A percentile compares a stretch with the other conserved stretches of the same genome.
Conservation (phyloP, 2,113 vertebrate species). For the Corythornis cristatus region DNA sequence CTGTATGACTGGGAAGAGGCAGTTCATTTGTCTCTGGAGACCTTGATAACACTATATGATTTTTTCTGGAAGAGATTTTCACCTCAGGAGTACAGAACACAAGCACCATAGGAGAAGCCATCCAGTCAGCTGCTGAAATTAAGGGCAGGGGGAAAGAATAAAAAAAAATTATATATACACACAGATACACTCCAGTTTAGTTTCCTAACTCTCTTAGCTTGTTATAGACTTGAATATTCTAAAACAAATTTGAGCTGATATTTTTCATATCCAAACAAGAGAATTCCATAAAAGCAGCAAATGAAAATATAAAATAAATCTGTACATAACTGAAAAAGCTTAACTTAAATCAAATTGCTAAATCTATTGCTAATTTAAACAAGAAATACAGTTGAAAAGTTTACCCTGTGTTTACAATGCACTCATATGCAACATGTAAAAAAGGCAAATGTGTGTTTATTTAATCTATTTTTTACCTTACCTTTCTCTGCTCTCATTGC, state of each 20-base stretch:
- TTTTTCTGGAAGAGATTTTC: conserved; percentile 71
- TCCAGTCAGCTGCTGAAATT: conserved; percentile 56
- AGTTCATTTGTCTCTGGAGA: neutral
- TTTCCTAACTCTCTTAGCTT: neutral
- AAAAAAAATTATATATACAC: neutral
- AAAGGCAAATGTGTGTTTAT: neutral
- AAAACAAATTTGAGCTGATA: neutral
- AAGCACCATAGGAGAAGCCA: conserved; percentile 80
- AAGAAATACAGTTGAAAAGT: neutral
- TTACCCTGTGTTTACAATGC: neutral
- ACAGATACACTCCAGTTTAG: neutral
- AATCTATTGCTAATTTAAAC: neutral
- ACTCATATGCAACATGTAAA: neutral
- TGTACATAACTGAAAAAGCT: neutral
- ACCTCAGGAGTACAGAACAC: conserved; percentile 83
- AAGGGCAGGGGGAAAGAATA: too few species aligned
- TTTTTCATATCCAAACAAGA: neutral
- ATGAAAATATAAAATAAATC: neutral
- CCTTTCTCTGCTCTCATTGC: conserved; percentile 16
- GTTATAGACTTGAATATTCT: neutral
- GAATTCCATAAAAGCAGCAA: neutral
- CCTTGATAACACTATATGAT: neutral
- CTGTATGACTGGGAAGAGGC: neutral
- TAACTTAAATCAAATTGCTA: neutral
- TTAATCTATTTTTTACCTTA: conserved; percentile 29